phyloP scores from a whole-genome alignment of 2,888 invertebrate species.

The Prosapia bicincta region DNA sequence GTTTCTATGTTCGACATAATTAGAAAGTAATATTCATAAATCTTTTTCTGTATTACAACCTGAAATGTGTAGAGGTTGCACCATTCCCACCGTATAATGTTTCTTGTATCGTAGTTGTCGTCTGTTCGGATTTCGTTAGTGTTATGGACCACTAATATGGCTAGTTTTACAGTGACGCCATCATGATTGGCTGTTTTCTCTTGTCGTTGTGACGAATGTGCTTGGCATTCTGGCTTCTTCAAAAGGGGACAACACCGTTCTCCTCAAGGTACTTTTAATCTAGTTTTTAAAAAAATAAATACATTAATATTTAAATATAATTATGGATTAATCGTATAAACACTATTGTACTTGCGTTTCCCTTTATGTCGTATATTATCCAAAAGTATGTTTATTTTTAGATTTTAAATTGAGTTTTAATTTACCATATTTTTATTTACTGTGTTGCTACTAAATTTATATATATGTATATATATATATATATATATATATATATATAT shows the following conservation, averaged over 20 bases:
- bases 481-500: too few relatives aligned
- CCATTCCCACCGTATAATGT: not conserved
- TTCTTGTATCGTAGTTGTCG: not conserved
- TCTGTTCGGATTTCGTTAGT: not conserved
- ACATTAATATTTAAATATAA: too few relatives aligned
- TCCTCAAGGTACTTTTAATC: conserved; percentile 25
- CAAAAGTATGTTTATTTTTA: too few relatives aligned
- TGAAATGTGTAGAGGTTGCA: not conserved
- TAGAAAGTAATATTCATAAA: not conserved
- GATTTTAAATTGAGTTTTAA: too few relatives aligned
- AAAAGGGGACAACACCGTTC: conserved; percentile 23
- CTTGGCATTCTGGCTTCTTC: conserved; percentile 19
- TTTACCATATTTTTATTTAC: too few relatives aligned
- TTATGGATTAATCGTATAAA: too few relatives aligned
- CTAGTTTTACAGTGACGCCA: not conserved
- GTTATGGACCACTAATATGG: not conserved
- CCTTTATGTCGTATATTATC: too few relatives aligned
- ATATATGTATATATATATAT: too few relatives aligned
- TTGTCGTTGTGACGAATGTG: conserved; percentile 7
- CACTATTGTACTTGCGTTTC: too few relatives aligned
- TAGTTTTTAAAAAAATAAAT: too few relatives aligned
- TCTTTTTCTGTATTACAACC: not conserved
- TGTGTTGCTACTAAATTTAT: too few relatives aligned
- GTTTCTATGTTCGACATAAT: not conserved
- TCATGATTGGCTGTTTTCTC: conserved; percentile 1